A percentile compares a stretch with the other conserved stretches of the same genome.
Evolutionary conservation across 2,113 vertebrate genomes (phyloP).

Genomic region (Micronisus gabar): DNA sequence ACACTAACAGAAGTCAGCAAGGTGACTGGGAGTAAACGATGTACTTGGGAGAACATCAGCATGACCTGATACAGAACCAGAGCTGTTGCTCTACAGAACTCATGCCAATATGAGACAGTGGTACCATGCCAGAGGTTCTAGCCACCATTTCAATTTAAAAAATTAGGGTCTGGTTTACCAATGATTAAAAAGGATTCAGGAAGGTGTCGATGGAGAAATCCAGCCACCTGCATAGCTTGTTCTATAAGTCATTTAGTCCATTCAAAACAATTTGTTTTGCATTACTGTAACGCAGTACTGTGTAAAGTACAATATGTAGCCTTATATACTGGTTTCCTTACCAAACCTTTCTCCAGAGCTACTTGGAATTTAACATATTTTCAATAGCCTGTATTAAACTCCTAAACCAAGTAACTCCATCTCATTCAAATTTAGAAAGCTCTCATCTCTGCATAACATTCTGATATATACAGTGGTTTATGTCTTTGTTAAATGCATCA

Average conservation of each 20-base stretch:
- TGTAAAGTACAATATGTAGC: fast-evolving
- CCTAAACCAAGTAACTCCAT: background rate
- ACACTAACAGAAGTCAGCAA: background rate
- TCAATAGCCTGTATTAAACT: background rate
- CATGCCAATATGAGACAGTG: fast-evolving
- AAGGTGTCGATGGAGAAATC: background rate
- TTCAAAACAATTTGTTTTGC: background rate
- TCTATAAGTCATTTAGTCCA: background rate
- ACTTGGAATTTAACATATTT: background rate
- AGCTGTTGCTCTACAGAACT: background rate
- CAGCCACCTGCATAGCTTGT: background rate
- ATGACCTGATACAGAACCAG: background rate
- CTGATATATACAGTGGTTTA: background rate
- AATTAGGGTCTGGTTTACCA: background rate
- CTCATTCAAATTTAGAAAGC: background rate
- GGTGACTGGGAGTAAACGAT: background rate
- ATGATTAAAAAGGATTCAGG: background rate
- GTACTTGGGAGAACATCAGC: background rate
- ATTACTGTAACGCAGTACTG: background rate
- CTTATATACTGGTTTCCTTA: fast-evolving
- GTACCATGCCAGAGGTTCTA: background rate
- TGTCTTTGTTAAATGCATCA: background rate
- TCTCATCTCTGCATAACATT: background rate
- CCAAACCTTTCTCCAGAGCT: background rate
- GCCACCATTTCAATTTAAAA: background rate